These are phyloP conservation scores for Bubo scandiacus DNA, from an alignment of 2,113 vertebrate species.

Conservation along the genomic window DNA sequence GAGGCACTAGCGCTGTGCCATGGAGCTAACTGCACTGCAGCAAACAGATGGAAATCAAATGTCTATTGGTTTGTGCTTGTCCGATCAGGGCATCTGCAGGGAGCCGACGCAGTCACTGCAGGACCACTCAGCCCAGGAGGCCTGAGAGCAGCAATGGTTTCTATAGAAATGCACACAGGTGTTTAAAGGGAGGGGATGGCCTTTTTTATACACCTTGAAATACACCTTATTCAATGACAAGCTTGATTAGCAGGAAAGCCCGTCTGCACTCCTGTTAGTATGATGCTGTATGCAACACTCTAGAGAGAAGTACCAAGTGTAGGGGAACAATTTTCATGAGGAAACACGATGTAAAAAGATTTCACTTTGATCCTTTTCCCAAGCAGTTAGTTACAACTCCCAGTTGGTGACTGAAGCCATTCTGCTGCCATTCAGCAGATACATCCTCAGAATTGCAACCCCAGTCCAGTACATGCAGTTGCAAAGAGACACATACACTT, in stretches of 20 bases:
- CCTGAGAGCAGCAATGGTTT: neutral
- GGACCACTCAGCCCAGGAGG: neutral
- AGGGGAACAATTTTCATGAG: neutral
- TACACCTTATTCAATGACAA: neutral
- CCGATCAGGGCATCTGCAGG: neutral
- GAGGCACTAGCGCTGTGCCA: neutral
- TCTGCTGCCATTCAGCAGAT: neutral
- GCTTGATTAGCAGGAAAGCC: neutral
- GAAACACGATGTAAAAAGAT: neutral
- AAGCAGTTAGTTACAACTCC: neutral
- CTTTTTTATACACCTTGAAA: neutral
- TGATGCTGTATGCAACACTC: neutral
- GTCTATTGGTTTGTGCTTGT: neutral
- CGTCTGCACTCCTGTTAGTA: neutral
- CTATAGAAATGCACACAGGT: neutral
- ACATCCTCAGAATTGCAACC: neutral
- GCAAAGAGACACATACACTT: rapidly evolving
- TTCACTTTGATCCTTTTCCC: neutral
- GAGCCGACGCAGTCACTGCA: neutral
- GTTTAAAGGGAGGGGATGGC: neutral
- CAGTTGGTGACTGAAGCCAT: neutral
- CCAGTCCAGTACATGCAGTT: neutral
- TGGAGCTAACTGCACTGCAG: neutral
- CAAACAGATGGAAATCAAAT: neutral
- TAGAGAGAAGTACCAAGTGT: neutral